A percentile compares a stretch with the other conserved stretches of the same genome.
Evolutionary conservation across 64 coral and sea anemone genomes (phyloP).

Genomic region (Stichodactyla mertensii): DNA sequence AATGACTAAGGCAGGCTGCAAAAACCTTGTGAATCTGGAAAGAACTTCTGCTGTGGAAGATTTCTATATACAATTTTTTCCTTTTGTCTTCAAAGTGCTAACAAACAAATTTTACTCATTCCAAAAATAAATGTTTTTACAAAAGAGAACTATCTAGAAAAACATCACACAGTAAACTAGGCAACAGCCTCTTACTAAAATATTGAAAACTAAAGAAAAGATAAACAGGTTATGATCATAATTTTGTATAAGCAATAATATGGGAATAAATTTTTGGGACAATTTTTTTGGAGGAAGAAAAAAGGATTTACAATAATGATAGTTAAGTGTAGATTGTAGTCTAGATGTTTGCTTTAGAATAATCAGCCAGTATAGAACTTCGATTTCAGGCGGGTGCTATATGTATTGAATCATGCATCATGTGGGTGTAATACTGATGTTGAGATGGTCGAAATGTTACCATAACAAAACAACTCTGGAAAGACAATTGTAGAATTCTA

Average conservation of each 20-base stretch:
- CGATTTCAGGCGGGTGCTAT: too few relatives aligned
- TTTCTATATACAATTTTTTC: too few relatives aligned
- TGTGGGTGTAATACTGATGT: neutral
- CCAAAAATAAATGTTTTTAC: neutral
- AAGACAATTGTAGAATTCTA: neutral
- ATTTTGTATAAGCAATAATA: neutral
- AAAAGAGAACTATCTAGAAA: neutral
- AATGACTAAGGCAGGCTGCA: neutral
- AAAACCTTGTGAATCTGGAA: constrained; percentile 8
- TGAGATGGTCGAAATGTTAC: neutral
- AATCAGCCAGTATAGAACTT: too few relatives aligned
- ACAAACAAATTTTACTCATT: neutral
- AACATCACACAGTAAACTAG: neutral
- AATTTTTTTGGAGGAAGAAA: neutral
- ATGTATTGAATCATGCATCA: too few relatives aligned
- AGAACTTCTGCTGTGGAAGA: neutral
- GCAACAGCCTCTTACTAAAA: neutral
- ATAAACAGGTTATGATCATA: neutral
- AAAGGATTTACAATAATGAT: too few relatives aligned
- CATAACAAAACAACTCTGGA: neutral
- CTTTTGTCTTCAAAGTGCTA: neutral
- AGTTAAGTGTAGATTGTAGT: neutral
- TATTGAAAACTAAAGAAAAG: neutral
- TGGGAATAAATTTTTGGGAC: neutral
- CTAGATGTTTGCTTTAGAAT: neutral